Evolutionary conservation across 2,113 vertebrate genomes (phyloP).

Genomic region (Channa argus): DNA sequence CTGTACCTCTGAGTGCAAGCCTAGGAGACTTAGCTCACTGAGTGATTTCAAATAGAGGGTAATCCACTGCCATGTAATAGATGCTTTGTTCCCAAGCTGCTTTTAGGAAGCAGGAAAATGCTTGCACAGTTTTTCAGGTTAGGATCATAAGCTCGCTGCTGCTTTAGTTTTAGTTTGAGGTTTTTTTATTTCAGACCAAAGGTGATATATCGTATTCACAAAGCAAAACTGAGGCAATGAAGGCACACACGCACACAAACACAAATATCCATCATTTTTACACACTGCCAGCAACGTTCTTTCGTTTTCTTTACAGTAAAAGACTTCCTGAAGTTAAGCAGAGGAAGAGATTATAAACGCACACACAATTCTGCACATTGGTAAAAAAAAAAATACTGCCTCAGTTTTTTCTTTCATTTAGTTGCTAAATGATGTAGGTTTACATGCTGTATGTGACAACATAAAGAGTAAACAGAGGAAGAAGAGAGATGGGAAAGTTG

Average conservation of each 20-base stretch:
- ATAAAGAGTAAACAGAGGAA: neutral
- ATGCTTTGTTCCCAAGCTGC: constrained; percentile 65
- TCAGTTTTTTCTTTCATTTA: neutral
- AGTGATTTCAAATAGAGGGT: constrained; percentile 76
- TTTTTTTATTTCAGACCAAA: constrained; percentile 26
- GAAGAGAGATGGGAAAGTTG: neutral
- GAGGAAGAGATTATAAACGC: neutral
- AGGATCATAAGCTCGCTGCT: constrained; percentile 18
- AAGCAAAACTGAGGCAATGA: neutral
- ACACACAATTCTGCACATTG: neutral
- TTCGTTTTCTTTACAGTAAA: neutral
- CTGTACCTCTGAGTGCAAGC: constrained; percentile 69
- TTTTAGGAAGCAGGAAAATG: constrained; percentile 61
- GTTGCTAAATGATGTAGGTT: neutral
- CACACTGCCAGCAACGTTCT: neutral
- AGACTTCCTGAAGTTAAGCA: neutral
- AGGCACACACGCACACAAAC: constrained; percentile 1
- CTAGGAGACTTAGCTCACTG: constrained; percentile 66
- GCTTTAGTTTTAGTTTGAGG: constrained; percentile 1
- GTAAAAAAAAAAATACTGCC: neutral
- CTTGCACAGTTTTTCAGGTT: constrained; percentile 47
- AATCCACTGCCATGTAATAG: constrained; percentile 76
- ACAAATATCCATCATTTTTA: neutral
- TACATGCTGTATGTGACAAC: neutral
- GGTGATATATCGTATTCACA: neutral